Evolutionary conservation across 2,797 vertebrate genomes (phyloP).

Genomic region (Pseudocheirus occidentalis): DNA sequence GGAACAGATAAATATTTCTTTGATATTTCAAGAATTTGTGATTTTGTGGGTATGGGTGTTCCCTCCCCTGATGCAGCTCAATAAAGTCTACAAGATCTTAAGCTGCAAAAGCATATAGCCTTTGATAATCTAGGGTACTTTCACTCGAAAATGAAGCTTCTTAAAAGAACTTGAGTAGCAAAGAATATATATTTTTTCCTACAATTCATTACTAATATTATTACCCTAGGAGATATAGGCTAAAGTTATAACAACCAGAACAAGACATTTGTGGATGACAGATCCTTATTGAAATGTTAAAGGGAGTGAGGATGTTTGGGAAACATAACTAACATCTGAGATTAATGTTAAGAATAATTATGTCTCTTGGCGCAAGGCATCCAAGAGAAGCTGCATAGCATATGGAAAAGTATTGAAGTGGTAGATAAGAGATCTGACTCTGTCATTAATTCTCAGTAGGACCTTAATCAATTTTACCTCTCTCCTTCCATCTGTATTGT

Average conservation of each 20-base stretch:
- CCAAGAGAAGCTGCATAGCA: too few species aligned
- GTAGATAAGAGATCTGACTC: background rate
- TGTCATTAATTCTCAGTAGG: background rate
- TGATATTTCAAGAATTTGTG: background rate
- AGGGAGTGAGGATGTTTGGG: slow-evolving; percentile 16
- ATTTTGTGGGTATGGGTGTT: background rate
- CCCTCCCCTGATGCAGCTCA: background rate
- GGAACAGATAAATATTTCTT: background rate
- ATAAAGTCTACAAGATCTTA: background rate
- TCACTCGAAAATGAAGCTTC: too few species aligned
- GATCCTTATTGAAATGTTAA: background rate
- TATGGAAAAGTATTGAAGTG: too few species aligned
- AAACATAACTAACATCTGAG: slow-evolving; percentile 22
- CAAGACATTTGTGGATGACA: too few species aligned
- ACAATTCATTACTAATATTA: too few species aligned
- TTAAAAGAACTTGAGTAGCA: too few species aligned
- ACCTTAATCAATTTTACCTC: background rate
- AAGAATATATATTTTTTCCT: too few species aligned
- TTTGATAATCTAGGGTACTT: too few species aligned
- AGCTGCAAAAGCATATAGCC: background rate
- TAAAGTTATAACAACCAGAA: too few species aligned
- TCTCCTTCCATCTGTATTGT: background rate
- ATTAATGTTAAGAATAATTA: background rate
- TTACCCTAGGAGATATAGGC: too few species aligned
- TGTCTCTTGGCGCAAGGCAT: too few species aligned